Percentiles rank a stretch among this genome's conserved stretches.
Evolutionary conservation across 2,113 vertebrate genomes (phyloP).

Genomic region (Thoracochromis brauschi): DNA sequence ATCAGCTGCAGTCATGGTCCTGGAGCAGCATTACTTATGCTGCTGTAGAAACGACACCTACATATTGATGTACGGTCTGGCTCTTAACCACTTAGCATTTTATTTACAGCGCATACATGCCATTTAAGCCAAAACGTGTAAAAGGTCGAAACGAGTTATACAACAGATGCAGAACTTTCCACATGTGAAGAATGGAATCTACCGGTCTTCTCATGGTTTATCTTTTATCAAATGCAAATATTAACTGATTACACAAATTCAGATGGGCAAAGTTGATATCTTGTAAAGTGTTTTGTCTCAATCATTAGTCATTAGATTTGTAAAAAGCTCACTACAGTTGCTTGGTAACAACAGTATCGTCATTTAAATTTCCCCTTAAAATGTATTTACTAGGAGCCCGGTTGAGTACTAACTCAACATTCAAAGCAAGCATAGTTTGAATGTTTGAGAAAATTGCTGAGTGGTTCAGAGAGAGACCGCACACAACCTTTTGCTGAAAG

Average conservation of each 20-base stretch:
- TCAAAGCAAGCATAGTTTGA: not conserved
- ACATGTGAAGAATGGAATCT: not conserved
- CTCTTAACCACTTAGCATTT: not conserved
- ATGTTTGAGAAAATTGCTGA: not conserved
- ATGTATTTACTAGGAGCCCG: not conserved
- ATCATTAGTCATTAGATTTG: not conserved
- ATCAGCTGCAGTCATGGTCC: not conserved
- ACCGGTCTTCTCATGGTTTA: fast-evolving
- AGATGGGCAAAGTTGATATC: not conserved
- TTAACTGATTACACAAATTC: not conserved
- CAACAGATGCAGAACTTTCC: not conserved
- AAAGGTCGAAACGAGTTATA: fast-evolving
- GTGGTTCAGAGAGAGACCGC: not conserved
- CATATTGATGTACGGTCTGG: not conserved
- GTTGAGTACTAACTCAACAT: not conserved
- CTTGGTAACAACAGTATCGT: fast-evolving
- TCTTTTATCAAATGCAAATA: not conserved
- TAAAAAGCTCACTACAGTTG: not conserved
- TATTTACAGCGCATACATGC: not conserved
- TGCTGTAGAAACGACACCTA: not conserved
- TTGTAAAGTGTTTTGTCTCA: not conserved
- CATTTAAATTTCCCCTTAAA: not conserved
- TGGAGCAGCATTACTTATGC: not conserved
- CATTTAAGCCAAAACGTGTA: fast-evolving
- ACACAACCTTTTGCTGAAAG: not conserved